Evolutionary conservation across 1,140 invertebrate genomes (phyloP), one percentile per base, ranked within the genome.

Genomic region (Zaprionus camerounensis): DNA sequence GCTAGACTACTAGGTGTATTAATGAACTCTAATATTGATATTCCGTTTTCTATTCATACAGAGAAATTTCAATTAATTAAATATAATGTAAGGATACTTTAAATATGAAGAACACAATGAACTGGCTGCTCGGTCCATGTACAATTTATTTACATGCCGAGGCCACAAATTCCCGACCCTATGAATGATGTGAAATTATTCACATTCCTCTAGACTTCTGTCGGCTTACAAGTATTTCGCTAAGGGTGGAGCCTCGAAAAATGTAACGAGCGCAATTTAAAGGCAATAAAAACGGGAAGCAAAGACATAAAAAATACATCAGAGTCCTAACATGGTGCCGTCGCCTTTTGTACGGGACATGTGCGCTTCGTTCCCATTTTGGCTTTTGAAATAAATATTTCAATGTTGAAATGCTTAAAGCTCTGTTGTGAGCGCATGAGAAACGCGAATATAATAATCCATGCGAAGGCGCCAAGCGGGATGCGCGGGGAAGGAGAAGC

Each of bases 361-460:
- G 44, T 69, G 76, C 56, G 62, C 65, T 76, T 64, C 71, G 63
- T 58, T 69, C 41, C 51, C 74, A 57, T 78, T 75, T 78, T 46
- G 66, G 69, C 71, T 77, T 72, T 80, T 73, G 63, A 79, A 82
- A 85, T 86, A 82, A 86, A 86, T 86, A 86, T 86, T 86, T 85
- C 76, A 86, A 85, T 69, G 58, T 46, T 65, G 41, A 71, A 76
- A 70, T 75, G 64, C 76, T 82, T 75, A 80, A 86, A 85, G 82
- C 78, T 79, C 76, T 76, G 9, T 34, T 34, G 41, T 17, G 41
- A 17, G 82, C 79, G 76, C 76, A 73, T 87, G 84, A 87, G 81
- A 87, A 87, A 87, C 78, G 84, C 78, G 84, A 84, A 87, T 88
- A 87, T 87, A 87, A 87, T 87, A 87, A 87, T 87, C 85, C 84